Conservation (phyloP, 2,797 vertebrate genomes). For the Paedocypris micromegethes region DNA sequence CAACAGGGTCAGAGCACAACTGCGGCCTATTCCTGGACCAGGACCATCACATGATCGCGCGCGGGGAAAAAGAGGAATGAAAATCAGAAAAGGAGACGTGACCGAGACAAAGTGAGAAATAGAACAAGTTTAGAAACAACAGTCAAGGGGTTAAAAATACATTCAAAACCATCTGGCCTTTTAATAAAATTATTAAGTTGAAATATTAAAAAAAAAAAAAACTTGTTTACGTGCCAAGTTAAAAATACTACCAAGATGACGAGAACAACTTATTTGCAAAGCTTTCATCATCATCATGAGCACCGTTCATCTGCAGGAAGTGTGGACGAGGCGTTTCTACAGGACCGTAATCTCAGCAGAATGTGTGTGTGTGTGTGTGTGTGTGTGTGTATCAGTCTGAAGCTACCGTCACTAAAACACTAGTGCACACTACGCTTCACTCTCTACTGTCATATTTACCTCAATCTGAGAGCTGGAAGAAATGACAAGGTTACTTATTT, state of each 20-base stretch:
- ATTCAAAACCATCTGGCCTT: no score
- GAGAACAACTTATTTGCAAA: no score
- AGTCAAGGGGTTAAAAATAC: not conserved
- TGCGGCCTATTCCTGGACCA: constrained; percentile 65
- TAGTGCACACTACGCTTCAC: constrained; percentile 8
- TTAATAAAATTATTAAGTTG: no score
- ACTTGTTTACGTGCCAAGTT: no score
- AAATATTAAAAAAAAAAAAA: no score
- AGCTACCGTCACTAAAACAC: constrained; percentile 1
- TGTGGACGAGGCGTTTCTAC: constrained; percentile 10
- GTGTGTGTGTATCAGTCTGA: constrained; percentile 7
- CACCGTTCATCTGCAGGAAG: constrained; percentile 22
- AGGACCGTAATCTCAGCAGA: constrained; percentile 4
- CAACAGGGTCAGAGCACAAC: constrained; percentile 62
- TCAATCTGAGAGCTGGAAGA: constrained; percentile 25
- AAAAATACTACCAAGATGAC: no score
- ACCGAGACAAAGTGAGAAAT: not conserved
- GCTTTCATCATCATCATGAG: not conserved
- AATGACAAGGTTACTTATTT: not conserved
- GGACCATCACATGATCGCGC: constrained; percentile 49
- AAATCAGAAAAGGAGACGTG: not conserved
- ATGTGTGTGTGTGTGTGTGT: constrained; percentile 14
- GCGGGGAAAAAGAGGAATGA: constrained; percentile 54
- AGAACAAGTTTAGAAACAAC: not conserved
- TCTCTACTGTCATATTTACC: constrained; percentile 15